A percentile compares a stretch with the other conserved stretches of the same genome.
Conservation (phyloP, 2,888 invertebrate genomes). For the Hermaeophaga mercurialis region DNA sequence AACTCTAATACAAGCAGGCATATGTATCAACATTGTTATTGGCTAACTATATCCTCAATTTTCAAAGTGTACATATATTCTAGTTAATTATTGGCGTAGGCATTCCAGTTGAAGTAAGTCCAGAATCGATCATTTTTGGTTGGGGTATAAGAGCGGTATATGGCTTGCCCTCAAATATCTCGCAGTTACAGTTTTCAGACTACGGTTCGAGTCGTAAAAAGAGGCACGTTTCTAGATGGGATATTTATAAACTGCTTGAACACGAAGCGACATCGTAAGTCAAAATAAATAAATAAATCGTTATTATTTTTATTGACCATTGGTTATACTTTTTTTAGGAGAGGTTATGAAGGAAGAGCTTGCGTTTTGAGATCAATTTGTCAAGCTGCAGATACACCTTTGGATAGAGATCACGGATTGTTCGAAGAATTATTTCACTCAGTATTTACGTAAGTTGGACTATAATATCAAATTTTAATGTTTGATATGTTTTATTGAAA, state of each 20-base stretch:
- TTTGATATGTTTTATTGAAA: background rate
- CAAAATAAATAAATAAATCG: too few species aligned
- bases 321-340: conserved; percentile 38
- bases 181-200: conserved; percentile 43
- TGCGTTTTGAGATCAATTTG: conserved; percentile 73
- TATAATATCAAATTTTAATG: too few species aligned
- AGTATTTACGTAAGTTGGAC: conserved; percentile 68
- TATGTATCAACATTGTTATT: too few species aligned
- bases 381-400: conserved; percentile 67
- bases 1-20: too few species aligned
- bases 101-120: conserved; percentile 58
- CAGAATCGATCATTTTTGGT: conserved; percentile 57
- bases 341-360: conserved; percentile 66
- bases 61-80: too few species aligned
- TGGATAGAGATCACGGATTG: conserved; percentile 63
- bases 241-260: conserved; percentile 68
- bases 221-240: conserved; percentile 60
- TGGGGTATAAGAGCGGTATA: conserved; percentile 59
- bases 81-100: conserved; percentile 60
- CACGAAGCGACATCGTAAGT: conserved; percentile 64
- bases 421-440: conserved; percentile 70
- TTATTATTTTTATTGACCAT: too few species aligned
- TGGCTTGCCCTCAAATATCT: conserved; percentile 43
- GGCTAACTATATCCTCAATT: too few species aligned
- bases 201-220: conserved; percentile 35